These are phyloP conservation scores for Drosophila mettleri DNA, from an alignment of 2,888 invertebrate genomes.

Conservation along the genomic window DNA sequence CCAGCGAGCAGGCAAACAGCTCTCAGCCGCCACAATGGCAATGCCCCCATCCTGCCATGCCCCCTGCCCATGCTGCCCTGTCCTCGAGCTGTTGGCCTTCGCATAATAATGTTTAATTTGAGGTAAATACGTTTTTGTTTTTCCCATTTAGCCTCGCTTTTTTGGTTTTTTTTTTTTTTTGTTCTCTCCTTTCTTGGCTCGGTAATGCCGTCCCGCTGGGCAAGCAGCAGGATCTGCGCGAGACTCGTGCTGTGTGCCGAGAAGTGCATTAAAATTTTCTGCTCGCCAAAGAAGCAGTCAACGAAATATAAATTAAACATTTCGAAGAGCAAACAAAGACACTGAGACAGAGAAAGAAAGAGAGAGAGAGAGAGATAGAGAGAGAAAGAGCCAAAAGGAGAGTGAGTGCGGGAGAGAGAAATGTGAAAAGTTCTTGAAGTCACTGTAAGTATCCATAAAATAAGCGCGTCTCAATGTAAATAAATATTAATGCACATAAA, in stretches of 20 bases:
- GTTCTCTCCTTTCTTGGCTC: not conserved
- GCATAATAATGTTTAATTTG: conserved; percentile 85
- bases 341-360: conserved; percentile 3
- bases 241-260: conserved; percentile 24
- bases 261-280: conserved; percentile 72
- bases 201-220: conserved; percentile 49
- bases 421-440: conserved; percentile 19
- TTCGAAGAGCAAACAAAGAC: conserved; percentile 8
- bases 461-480: conserved; percentile 13
- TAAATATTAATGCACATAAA: conserved; percentile 26
- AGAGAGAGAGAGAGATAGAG: conserved; percentile 2
- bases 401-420: not conserved
- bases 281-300: conserved; percentile 22
- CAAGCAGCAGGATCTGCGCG: conserved; percentile 28
- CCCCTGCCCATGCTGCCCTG: not conserved
- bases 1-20: conserved; percentile 52
- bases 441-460: conserved; percentile 27
- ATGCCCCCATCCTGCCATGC: not conserved
- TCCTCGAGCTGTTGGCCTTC: conserved; percentile 33
- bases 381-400: not conserved
- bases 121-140: conserved; percentile 82
- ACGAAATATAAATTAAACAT: conserved; percentile 53
- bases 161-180: conserved; percentile 8
- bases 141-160: conserved; percentile 49
- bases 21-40: conserved; percentile 7